A percentile compares a stretch with the other conserved stretches of the same genome.
Conservation (phyloP, 2,888 invertebrate genomes). For the Limnephilus auricula region DNA sequence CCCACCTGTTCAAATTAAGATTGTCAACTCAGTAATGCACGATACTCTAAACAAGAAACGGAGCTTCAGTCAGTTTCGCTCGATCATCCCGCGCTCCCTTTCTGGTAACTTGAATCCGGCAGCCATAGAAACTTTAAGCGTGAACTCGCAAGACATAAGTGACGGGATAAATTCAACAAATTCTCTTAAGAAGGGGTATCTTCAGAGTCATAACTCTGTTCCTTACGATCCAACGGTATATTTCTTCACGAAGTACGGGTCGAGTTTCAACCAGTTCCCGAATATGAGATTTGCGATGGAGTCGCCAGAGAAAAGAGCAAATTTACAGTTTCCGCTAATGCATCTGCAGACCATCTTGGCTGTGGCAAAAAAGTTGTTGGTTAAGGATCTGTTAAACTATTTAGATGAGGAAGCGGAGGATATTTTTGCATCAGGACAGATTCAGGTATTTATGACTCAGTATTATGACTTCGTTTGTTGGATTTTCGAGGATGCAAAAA, state of each 20-base stretch:
- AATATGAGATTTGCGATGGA: slow-evolving; percentile 86
- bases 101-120: slow-evolving; percentile 89
- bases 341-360: slow-evolving; percentile 89
- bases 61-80: slow-evolving; percentile 86
- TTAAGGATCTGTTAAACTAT: slow-evolving; percentile 88
- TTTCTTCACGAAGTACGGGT: slow-evolving; percentile 95
- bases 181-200: slow-evolving; percentile 72
- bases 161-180: slow-evolving; percentile 58
- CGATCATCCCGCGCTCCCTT: slow-evolving; percentile 94
- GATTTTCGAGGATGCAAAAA: neutral
- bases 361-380: slow-evolving; percentile 89
- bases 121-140: slow-evolving; percentile 72
- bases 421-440: slow-evolving; percentile 84
- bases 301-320: slow-evolving; percentile 82
- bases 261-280: slow-evolving; percentile 94
- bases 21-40: neutral
- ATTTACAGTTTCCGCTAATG: slow-evolving; percentile 84
- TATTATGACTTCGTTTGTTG: neutral
- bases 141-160: slow-evolving; percentile 69
- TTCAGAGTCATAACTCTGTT: slow-evolving; percentile 81
- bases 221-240: slow-evolving; percentile 90
- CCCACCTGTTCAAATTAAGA: slow-evolving; percentile 68
- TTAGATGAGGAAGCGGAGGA: slow-evolving; percentile 91
- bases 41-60: slow-evolving; percentile 79
- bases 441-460: slow-evolving; percentile 76